phyloP scores from a whole-genome alignment of 2,888 invertebrate species.

The Diarsia dahlii region DNA sequence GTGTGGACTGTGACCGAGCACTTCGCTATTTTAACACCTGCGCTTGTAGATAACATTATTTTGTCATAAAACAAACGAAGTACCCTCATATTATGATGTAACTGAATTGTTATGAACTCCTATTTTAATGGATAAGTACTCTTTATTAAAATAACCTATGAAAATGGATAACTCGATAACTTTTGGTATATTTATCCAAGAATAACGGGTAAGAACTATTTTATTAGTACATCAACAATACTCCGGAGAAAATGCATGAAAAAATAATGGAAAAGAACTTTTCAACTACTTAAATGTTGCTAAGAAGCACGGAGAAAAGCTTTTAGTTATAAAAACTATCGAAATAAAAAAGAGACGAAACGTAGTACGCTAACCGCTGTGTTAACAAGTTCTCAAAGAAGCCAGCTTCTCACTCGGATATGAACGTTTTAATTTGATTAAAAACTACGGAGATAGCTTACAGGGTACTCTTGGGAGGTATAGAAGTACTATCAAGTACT shows the following conservation, averaged over 20 bases:
- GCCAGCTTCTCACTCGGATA: constrained; percentile 45
- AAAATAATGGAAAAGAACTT: constrained; percentile 64
- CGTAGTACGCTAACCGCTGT: constrained; percentile 50
- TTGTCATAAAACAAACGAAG: constrained; percentile 37
- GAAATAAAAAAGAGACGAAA: constrained; percentile 61
- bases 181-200: constrained; percentile 2
- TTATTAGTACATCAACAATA: constrained; percentile 25
- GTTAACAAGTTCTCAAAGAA: constrained; percentile 59
- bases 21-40: constrained; percentile 43
- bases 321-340: constrained; percentile 72
- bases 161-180: neutral
- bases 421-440: constrained; percentile 68
- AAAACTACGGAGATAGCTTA: constrained; percentile 52
- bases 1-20: constrained; percentile 36
- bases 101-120: neutral
- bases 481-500: constrained; percentile 12
- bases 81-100: constrained; percentile 6
- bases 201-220: constrained; percentile 10
- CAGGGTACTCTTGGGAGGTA: constrained; percentile 27
- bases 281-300: constrained; percentile 38
- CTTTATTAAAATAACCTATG: neutral
- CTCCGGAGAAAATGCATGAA: constrained; percentile 29
- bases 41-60: constrained; percentile 29
- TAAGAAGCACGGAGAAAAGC: constrained; percentile 62
- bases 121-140: constrained; percentile 9